Evolutionary conservation across 2,113 vertebrate genomes (phyloP).

Genomic region (Coptodon bakossiorum): DNA sequence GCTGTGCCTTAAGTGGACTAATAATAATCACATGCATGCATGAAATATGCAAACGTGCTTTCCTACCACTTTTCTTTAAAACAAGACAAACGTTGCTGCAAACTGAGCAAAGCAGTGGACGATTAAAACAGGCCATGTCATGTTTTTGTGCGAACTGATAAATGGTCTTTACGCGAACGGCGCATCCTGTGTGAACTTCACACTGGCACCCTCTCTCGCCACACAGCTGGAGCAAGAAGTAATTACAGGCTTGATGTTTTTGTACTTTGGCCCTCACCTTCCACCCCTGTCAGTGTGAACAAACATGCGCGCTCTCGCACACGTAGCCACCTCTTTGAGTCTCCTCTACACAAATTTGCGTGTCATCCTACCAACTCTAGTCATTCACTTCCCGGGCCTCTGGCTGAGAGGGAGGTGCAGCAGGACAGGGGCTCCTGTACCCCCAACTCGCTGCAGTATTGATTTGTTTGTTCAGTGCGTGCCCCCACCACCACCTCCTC

Average conservation of each 20-base stretch:
- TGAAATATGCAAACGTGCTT: neutral
- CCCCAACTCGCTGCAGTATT: conserved; percentile 65
- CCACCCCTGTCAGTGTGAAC: neutral
- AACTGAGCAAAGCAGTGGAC: neutral
- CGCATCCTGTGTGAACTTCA: neutral
- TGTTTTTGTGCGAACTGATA: neutral
- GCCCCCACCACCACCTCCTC: neutral
- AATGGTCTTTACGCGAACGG: neutral
- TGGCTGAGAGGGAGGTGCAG: conserved; percentile 12
- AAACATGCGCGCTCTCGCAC: neutral
- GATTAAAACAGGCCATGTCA: neutral
- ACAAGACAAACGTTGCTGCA: neutral
- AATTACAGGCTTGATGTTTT: neutral
- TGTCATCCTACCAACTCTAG: neutral
- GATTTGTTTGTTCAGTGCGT: conserved; percentile 68
- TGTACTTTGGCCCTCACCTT: neutral
- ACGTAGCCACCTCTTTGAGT: neutral
- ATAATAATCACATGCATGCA: neutral
- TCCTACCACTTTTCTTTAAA: neutral
- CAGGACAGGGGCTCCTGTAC: conserved; percentile 26
- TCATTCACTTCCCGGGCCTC: conserved; percentile 13
- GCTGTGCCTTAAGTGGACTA: neutral
- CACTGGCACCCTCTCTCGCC: neutral
- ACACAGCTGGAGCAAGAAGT: neutral
- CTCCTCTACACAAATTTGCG: neutral